Conservation (phyloP, 2,888 invertebrate species). For the Petrolisthes manimaculis region DNA sequence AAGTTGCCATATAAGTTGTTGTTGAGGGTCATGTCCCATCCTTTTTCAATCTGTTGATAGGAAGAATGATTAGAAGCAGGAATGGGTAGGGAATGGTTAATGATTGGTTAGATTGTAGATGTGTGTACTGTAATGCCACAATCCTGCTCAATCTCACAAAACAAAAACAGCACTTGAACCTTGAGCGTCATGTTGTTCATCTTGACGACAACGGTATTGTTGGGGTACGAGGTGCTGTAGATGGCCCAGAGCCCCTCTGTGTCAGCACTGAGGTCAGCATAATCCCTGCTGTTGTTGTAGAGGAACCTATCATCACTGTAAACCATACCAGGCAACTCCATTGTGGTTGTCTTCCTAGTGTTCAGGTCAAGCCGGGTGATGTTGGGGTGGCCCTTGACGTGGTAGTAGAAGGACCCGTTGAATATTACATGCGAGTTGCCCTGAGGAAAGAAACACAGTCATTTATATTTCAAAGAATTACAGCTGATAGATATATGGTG, state of each 20-base stretch:
- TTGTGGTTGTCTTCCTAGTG: constrained; percentile 31
- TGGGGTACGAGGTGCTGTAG: constrained; percentile 81
- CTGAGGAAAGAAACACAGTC: constrained; percentile 72
- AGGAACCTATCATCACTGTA: constrained; percentile 76
- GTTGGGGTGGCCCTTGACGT: constrained; percentile 68
- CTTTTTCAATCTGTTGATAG: no score
- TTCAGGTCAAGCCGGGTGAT: constrained; percentile 54
- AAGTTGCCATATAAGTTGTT: no score
- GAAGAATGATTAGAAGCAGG: no score
- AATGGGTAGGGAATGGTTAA: no score
- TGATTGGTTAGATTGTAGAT: no score
- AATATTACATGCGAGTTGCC: constrained; percentile 96
- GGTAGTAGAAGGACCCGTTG: constrained; percentile 94
- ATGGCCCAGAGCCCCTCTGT: constrained; percentile 98
- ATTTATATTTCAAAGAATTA: no score
- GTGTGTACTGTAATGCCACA: no score
- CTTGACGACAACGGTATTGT: constrained; percentile 83
- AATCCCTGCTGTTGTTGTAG: constrained; percentile 78
- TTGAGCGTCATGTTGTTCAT: constrained; percentile 70
- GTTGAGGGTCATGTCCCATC: no score
- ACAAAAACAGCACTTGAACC: constrained; percentile 13
- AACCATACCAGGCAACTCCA: constrained; percentile 67
- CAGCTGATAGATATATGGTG: no score
- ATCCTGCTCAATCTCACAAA: no score
- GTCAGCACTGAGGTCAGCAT: constrained; percentile 94